Evolutionary conservation across 2,113 vertebrate species (phyloP), one percentile per base, ranked within the genome.

Genomic region (Probosciger aterrimus): DNA sequence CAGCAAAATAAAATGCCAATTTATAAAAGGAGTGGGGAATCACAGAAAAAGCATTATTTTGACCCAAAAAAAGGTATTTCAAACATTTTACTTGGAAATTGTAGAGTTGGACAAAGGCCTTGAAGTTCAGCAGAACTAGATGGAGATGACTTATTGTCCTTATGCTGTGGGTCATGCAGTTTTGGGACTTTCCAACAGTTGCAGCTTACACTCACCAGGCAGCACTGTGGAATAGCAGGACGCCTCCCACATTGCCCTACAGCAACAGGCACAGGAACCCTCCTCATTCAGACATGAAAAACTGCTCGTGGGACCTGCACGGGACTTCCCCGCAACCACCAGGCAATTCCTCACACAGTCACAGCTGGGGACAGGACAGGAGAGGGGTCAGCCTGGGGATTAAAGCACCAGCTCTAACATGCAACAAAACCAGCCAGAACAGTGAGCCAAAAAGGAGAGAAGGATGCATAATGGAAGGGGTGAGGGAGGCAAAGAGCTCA

Each of bases 261-360:
- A 62, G 73, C 1, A 2, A 18, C 31, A 49, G 49, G 24, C 1
- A 0, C 9, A 15, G 31, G 47, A 37, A 57, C 30, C 41, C 4
- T 25, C 50, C 33, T 30, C 52, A 43, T 15, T 22, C 47, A 49
- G 49, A n/a, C 28, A 19, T 4, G 9, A 59, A 59, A 59, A n/a
- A 35, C 57, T 59, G 57, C 57, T 59, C 5, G 9, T 59, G 57
- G 13, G 20, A 59, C 14, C 57, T 24, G 33, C 33, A 23, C 24
- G 33, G 14, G 57, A 22, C 33, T 35, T n/a, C 57, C 57, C 33
- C 24, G 33, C 57, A 59, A 5, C 33, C 57, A 59, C 2, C 4
- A 2, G 3, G 44, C 44, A 46, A 30, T 14, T 49, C 47, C 82
- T 60, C 47, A 35, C 0, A 0, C 20, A 62, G 35, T 12, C 25